Conservation (phyloP, 2,888 invertebrate species). For the Quadriops clusia region DNA sequence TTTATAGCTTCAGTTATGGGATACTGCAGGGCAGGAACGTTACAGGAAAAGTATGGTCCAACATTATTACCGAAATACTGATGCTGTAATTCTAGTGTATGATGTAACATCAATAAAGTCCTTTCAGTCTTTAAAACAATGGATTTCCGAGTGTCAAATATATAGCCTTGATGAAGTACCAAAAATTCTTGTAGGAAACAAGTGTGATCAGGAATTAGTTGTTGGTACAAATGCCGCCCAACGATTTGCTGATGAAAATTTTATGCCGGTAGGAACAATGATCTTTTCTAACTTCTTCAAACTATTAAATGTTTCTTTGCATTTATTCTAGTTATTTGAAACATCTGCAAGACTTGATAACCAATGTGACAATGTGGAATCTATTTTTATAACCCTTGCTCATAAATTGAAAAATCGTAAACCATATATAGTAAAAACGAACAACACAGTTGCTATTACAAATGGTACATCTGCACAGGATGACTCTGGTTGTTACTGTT, state of each 20-base stretch:
- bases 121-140: constrained; percentile 50
- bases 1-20: constrained; percentile 64
- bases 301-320: constrained; percentile 1
- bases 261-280: constrained; percentile 51
- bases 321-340: constrained; percentile 49
- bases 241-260: constrained; percentile 55
- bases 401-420: constrained; percentile 59
- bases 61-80: constrained; percentile 72
- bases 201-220: constrained; percentile 56
- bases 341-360: constrained; percentile 67
- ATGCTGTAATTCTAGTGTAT: constrained; percentile 77
- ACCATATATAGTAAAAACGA: too few species aligned
- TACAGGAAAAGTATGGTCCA: constrained; percentile 72
- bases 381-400: constrained; percentile 71
- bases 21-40: constrained; percentile 71
- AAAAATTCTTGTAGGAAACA: constrained; percentile 67
- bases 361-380: constrained; percentile 63
- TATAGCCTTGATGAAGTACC: constrained; percentile 55
- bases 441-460: too few species aligned
- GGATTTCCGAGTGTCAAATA: constrained; percentile 65
- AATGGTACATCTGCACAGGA: not conserved
- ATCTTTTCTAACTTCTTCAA: constrained; percentile 2
- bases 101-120: constrained; percentile 60
- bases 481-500: too few species aligned
- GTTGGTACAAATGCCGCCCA: constrained; percentile 63